phyloP scores from a whole-genome alignment of 2,797 vertebrate genomes.

The Hapalemur alaotrensis region DNA sequence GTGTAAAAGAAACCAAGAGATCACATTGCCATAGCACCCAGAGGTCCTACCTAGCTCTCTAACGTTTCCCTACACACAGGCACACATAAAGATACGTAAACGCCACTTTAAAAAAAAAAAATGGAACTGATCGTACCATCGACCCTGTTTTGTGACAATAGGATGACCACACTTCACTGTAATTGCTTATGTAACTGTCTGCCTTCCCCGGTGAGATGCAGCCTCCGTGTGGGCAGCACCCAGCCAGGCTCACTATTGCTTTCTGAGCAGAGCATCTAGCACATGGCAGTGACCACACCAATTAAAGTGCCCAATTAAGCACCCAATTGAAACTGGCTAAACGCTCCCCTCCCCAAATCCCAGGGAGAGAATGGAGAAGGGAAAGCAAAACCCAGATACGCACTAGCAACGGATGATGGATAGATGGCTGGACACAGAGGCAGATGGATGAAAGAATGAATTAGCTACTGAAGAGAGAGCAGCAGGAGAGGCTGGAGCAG shows the following conservation, averaged over 20 bases:
- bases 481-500: too few relatives aligned
- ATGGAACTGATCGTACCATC: neutral
- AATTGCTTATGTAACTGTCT: neutral
- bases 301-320: neutral
- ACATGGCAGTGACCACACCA: neutral
- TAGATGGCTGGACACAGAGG: neutral
- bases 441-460: neutral
- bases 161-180: neutral
- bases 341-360: neutral
- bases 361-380: neutral
- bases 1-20: neutral
- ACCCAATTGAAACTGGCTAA: conserved; percentile 1
- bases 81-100: neutral
- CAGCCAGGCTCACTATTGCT: neutral
- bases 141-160: neutral
- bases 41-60: neutral
- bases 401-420: neutral
- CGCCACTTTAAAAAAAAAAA: neutral
- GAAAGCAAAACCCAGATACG: neutral
- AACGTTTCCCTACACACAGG: neutral
- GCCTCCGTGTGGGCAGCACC: too few relatives aligned
- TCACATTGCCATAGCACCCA: neutral
- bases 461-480: neutral
- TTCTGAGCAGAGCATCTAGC: neutral
- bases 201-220: neutral